Evolutionary conservation across 2,888 invertebrate genomes (phyloP), one percentile per base, ranked within the genome.

Genomic region (Seira ritae): DNA sequence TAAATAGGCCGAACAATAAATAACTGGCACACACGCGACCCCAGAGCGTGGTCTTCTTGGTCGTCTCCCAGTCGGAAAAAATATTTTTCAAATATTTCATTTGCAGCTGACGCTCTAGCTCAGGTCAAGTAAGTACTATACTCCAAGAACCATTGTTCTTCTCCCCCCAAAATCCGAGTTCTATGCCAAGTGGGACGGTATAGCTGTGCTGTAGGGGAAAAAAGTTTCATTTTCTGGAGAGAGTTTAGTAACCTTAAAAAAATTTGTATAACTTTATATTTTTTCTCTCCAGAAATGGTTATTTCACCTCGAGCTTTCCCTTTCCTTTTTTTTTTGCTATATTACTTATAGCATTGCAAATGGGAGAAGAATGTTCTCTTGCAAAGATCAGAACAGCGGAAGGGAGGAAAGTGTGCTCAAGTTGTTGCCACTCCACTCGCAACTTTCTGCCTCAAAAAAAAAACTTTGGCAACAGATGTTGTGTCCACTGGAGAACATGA

Each of bases 21-120:
- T 55, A 55, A 55, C 6, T 17, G 15, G 55, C 2, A 55, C 1
- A 55, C 55, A 55, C 55, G 55, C 55, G 31, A 31, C 31, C 31
- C 31, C 8, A 8, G 31, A 31, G 31, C 31, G 31, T 8, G 31
- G 31, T 31, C 31, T 31, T 31, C 31, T 2, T 31, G 31, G 31
- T 31, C 31, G 2, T 31, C 31, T 2, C 8, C 31, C 31, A 31
- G 31, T 31, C 31, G n/a, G n/a, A n/a, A n/a, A n/a, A n/a, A n/a
- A n/a, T n/a, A n/a, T n/a, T n/a, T n/a, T n/a, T n/a, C 31, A 31
- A 46, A 66, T 72, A 60, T 55, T 76, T 76, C 50, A 76, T 55
- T 55, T 76, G 76, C 76, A 76, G 68, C 76, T 76, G 76, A 68
- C 66, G 66, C 74, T 12, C 12, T n/a, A 42, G 12, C 6, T 42